These are phyloP conservation scores for Temnopleurus reevesii DNA, from an alignment of 53 echinoderm and acorn worm genomes.

Conservation along the genomic window DNA sequence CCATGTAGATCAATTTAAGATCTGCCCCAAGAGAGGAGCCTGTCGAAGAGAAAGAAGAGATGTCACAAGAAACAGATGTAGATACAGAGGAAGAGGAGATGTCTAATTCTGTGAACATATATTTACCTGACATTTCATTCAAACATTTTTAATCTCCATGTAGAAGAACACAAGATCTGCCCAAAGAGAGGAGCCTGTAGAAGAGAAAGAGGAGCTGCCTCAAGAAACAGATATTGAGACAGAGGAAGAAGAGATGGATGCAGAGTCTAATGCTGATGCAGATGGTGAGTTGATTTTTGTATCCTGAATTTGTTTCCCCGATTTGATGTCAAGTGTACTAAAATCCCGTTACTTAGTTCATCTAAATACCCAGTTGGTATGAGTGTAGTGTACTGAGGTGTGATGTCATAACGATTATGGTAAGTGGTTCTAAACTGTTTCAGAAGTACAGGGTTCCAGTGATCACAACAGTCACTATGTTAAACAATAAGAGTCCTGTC, in stretches of 20 bases:
- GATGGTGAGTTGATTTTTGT: not conserved
- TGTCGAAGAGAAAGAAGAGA: conserved; percentile 58
- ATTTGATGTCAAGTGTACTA: too few relatives aligned
- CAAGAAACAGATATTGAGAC: conserved; percentile 33
- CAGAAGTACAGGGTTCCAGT: too few relatives aligned
- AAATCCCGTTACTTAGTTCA: too few relatives aligned
- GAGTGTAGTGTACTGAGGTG: too few relatives aligned
- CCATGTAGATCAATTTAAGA: not conserved
- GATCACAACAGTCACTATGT: too few relatives aligned
- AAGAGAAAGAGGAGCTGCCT: conserved; percentile 56
- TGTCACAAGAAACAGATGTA: conserved; percentile 20
- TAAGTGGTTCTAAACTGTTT: too few relatives aligned
- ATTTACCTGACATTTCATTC: too few relatives aligned
- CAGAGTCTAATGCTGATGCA: not conserved
- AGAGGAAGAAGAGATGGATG: conserved; percentile 39
- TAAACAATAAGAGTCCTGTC: too few relatives aligned
- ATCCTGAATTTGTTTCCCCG: too few relatives aligned
- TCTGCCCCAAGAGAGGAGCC: conserved; percentile 22
- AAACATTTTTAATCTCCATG: not conserved
- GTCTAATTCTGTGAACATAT: too few relatives aligned
- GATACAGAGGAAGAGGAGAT: conserved; percentile 33
- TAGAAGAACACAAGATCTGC: not conserved
- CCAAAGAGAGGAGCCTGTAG: conserved; percentile 20
- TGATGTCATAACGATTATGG: too few relatives aligned
- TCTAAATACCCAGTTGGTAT: too few relatives aligned